These are phyloP conservation scores for Arrhamphus sclerolepis DNA, from an alignment of 2,797 vertebrate genomes.

Conservation along the genomic window DNA sequence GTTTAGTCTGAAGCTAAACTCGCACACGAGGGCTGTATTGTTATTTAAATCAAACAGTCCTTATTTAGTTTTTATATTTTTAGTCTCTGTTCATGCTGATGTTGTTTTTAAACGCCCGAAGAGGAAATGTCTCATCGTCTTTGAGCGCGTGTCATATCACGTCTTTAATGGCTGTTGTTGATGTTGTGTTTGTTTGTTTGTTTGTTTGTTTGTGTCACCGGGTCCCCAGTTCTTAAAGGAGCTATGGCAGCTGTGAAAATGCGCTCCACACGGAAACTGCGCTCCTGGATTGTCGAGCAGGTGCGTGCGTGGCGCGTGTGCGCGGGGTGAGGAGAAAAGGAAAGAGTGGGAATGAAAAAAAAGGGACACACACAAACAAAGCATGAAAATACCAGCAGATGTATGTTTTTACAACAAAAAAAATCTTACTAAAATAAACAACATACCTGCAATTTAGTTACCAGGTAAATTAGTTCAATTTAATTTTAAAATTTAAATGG, in stretches of 20 bases:
- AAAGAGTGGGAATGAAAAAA: neutral
- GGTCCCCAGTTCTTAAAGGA: neutral
- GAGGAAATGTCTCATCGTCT: neutral
- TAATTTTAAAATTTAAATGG: no score
- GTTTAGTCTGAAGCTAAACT: no score
- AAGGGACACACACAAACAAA: no score
- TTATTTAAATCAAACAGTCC: neutral
- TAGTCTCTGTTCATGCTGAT: neutral
- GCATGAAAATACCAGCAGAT: no score
- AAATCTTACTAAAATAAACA: no score
- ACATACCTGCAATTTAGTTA: no score
- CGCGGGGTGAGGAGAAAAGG: neutral
- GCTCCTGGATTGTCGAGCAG: slow-evolving; percentile 87
- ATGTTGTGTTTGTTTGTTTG: neutral
- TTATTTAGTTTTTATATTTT: neutral
- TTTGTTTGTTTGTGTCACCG: neutral
- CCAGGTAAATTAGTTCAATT: no score
- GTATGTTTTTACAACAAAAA: no score
- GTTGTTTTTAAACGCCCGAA: no score
- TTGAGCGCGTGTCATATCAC: no score
- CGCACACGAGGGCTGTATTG: no score
- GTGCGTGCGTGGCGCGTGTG: slow-evolving; percentile 60
- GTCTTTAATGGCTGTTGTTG: neutral
- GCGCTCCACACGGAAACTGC: slow-evolving; percentile 83
- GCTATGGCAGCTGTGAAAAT: slow-evolving; percentile 76